Percentiles rank a stretch among this genome's conserved stretches.
phyloP scores from a whole-genome alignment of 2,797 vertebrate genomes.

The Enteromius anoplus region DNA sequence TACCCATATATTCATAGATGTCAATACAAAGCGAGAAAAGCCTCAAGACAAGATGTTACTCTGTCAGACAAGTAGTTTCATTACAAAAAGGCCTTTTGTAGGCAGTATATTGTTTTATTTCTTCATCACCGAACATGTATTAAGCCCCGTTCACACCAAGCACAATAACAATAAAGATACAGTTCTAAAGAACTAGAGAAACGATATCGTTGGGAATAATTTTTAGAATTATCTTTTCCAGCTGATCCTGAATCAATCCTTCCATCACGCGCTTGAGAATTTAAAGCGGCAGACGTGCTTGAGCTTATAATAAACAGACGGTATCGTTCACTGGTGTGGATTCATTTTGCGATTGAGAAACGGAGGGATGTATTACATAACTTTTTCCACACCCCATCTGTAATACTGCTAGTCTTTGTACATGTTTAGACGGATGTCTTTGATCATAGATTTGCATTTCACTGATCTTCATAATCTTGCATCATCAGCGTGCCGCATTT shows the following conservation, averaged over 20 bases:
- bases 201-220: too few species aligned
- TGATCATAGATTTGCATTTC: background rate
- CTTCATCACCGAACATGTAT: background rate
- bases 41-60: background rate
- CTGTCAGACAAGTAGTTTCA: too few species aligned
- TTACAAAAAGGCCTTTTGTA: background rate
- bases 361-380: background rate
- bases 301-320: too few species aligned
- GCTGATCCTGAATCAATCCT: too few species aligned
- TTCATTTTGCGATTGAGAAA: background rate
- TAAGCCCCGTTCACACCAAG: too few species aligned
- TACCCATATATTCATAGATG: background rate
- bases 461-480: background rate
- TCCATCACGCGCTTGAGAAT: too few species aligned
- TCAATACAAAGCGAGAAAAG: background rate
- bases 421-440: background rate
- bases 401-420: background rate
- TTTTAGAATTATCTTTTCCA: too few species aligned
- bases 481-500: background rate
- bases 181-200: too few species aligned
- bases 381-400: background rate
- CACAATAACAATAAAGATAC: too few species aligned
- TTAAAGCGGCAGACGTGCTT: too few species aligned
- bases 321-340: too few species aligned
- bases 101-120: background rate